Percentiles rank a stretch among this genome's conserved stretches.
Conservation (phyloP, 64 coral and sea anemone species). For the Platygyra sinensis region DNA sequence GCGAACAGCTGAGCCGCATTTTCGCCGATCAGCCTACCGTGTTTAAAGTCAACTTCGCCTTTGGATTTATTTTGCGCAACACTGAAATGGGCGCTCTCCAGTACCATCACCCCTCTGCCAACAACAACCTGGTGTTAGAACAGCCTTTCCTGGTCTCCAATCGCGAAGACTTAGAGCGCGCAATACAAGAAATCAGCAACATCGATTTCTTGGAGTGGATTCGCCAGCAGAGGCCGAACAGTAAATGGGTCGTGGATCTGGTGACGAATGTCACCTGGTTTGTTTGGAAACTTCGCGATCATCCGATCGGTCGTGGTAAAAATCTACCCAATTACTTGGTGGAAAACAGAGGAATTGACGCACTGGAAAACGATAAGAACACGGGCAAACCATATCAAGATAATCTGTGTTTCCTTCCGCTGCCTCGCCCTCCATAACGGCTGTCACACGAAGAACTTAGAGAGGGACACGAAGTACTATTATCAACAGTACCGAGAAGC, state of each 20-base stretch:
- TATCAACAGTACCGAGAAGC: too few relatives aligned
- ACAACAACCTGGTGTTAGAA: not conserved
- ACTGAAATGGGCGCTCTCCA: not conserved
- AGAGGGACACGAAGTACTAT: too few relatives aligned
- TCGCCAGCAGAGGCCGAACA: not conserved
- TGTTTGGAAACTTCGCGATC: not conserved
- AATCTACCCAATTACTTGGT: not conserved
- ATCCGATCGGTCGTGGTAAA: not conserved
- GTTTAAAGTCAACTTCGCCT: not conserved
- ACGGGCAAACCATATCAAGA: too few relatives aligned
- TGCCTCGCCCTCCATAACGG: too few relatives aligned
- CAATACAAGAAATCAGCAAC: too few relatives aligned
- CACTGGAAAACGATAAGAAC: not conserved
- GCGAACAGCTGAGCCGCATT: not conserved
- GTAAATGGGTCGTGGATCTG: not conserved
- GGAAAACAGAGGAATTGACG: not conserved
- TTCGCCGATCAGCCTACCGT: slow-evolving; percentile 38
- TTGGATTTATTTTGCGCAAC: slow-evolving; percentile 10
- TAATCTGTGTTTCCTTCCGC: too few relatives aligned
- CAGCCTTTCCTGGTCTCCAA: not conserved
- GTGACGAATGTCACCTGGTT: not conserved
- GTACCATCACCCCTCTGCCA: not conserved
- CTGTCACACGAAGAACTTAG: too few relatives aligned
- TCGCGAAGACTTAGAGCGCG: not conserved
- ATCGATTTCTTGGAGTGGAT: not conserved